Evolutionary conservation across 2,888 invertebrate species (phyloP).

Genomic region (Idaea biselata): DNA sequence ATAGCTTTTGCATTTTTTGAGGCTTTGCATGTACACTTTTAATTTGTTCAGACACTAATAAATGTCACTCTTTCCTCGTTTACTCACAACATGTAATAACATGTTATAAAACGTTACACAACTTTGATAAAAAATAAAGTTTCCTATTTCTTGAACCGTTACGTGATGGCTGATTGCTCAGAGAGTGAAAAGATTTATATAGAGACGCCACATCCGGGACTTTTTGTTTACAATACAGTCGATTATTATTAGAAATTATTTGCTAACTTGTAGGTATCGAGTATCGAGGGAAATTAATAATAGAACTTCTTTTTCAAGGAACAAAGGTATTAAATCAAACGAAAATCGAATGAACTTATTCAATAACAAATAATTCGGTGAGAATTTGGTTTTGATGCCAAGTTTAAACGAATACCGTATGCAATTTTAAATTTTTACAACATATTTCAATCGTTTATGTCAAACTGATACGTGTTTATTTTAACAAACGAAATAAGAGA

Average conservation of each 20-base stretch:
- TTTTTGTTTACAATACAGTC: conserved; percentile 19
- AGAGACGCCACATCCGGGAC: conserved; percentile 17
- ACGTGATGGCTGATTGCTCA: conserved; percentile 15
- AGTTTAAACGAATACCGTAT: conserved; percentile 17
- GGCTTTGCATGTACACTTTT: neutral
- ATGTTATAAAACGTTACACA: conserved; percentile 23
- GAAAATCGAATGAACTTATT: neutral
- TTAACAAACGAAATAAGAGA: neutral
- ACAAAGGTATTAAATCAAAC: neutral
- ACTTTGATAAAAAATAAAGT: conserved; percentile 22
- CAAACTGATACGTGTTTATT: neutral
- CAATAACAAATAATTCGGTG: neutral
- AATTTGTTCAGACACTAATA: neutral
- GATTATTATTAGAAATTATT: conserved; percentile 1
- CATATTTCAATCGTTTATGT: neutral
- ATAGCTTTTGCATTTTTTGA: neutral
- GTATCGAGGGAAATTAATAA: neutral
- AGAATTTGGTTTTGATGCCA: conserved; percentile 15
- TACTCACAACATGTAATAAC: neutral
- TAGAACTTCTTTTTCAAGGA: neutral
- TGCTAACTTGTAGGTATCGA: neutral
- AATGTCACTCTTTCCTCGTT: neutral
- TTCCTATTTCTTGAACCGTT: conserved; percentile 22
- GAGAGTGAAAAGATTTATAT: conserved; percentile 8
- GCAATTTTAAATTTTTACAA: neutral